Evolutionary conservation across 2,113 vertebrate genomes (phyloP).

Genomic region (Eulemur rufifrons): DNA sequence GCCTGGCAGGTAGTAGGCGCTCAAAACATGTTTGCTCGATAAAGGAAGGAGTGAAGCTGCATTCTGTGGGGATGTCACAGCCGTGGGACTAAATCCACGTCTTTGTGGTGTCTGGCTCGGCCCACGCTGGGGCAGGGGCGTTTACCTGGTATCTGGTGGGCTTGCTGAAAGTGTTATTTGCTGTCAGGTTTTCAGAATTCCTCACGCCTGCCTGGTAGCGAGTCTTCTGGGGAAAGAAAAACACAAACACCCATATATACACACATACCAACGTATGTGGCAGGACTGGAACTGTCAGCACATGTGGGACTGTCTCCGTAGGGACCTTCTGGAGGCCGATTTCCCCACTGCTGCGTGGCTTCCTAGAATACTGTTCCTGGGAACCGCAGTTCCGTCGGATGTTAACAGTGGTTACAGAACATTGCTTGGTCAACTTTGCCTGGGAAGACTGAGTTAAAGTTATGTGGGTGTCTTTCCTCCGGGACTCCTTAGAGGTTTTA

Average conservation of each 20-base stretch:
- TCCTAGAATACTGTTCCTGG: neutral
- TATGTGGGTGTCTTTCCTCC: neutral
- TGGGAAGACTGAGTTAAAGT: neutral
- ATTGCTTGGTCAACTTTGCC: neutral
- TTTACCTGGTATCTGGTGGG: conserved; percentile 96
- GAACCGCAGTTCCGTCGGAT: neutral
- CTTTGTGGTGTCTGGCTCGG: neutral
- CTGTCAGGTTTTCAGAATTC: conserved; percentile 88
- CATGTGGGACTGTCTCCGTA: neutral
- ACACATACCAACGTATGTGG: neutral
- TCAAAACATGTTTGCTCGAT: neutral
- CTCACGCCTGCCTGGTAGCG: conserved; percentile 88
- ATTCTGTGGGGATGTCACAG: neutral
- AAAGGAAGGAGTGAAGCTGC: neutral
- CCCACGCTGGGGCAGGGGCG: neutral
- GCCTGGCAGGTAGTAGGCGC: neutral
- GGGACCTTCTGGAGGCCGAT: neutral
- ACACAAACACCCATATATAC: neutral
- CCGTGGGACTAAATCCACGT: neutral
- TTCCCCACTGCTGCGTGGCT: neutral
- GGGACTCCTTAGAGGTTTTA: neutral
- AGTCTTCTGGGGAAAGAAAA: conserved; percentile 86
- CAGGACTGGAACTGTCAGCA: neutral
- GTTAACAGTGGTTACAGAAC: neutral
- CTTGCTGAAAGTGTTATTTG: conserved; percentile 91